A percentile compares a stretch with the other conserved stretches of the same genome.
Conservation (phyloP, 2,888 invertebrate genomes). For the Mellilla xanthometata region DNA sequence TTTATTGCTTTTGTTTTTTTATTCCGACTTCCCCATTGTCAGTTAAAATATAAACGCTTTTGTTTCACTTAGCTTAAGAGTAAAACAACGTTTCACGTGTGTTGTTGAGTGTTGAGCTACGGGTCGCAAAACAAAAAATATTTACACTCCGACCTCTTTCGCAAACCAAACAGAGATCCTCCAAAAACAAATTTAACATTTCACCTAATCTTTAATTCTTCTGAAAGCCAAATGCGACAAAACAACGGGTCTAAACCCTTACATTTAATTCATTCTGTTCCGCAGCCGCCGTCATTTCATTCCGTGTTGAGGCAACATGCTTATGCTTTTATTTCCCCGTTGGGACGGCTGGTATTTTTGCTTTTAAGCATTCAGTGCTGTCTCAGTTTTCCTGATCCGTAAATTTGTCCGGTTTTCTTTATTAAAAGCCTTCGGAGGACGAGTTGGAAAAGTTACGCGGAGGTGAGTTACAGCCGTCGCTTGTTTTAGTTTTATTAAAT, state of each 20-base stretch:
- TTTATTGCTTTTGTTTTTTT: too few species aligned
- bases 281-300: slow-evolving; percentile 66
- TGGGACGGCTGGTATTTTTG: slow-evolving; percentile 37
- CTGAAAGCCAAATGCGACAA: slow-evolving; percentile 48
- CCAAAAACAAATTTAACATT: slow-evolving; percentile 4
- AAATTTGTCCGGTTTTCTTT: slow-evolving; percentile 34
- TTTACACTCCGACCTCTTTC: neutral
- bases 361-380: slow-evolving; percentile 34
- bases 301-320: slow-evolving; percentile 64
- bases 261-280: slow-evolving; percentile 69
- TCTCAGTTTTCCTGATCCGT: slow-evolving; percentile 29
- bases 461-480: neutral
- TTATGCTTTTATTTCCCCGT: slow-evolving; percentile 65
- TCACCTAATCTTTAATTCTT: slow-evolving; percentile 22
- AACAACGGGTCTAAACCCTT: slow-evolving; percentile 62
- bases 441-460: slow-evolving; percentile 4
- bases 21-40: too few species aligned
- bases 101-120: too few species aligned
- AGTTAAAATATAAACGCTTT: too few species aligned
- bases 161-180: neutral
- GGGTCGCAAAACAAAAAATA: too few species aligned
- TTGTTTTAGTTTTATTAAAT: neutral
- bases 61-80: too few species aligned
- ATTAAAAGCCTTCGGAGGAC: slow-evolving; percentile 14
- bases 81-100: too few species aligned